Percentiles rank a stretch among this genome's conserved stretches.
phyloP scores from a whole-genome alignment of 2,888 invertebrate species.

The Osmoderma eremita region DNA sequence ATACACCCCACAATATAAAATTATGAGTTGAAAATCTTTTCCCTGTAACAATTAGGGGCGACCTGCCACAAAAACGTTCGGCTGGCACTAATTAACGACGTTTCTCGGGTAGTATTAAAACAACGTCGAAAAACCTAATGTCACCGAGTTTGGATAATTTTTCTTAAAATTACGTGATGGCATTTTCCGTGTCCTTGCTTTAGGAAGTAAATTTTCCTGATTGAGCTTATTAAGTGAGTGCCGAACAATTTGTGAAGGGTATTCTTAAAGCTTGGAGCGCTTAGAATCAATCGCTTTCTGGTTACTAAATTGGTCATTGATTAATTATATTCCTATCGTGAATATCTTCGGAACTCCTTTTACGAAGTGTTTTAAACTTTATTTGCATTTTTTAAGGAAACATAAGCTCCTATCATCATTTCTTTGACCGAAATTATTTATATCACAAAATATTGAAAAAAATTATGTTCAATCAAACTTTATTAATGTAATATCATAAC shows the following conservation, averaged over 20 bases:
- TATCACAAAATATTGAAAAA: too few relatives aligned
- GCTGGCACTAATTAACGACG: slow-evolving; percentile 25
- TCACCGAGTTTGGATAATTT: slow-evolving; percentile 26
- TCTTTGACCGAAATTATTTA: too few relatives aligned
- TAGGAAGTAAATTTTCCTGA: slow-evolving; percentile 7
- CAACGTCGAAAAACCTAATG: slow-evolving; percentile 25
- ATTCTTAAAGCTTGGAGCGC: not conserved
- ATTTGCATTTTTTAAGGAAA: too few relatives aligned
- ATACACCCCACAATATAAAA: slow-evolving; percentile 7
- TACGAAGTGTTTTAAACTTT: too few relatives aligned
- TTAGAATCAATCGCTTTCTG: not conserved
- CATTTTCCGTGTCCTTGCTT: slow-evolving; percentile 16
- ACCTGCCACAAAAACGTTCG: slow-evolving; percentile 25
- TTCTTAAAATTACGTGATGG: slow-evolving; percentile 33
- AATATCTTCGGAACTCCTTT: too few relatives aligned
- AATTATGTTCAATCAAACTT: too few relatives aligned
- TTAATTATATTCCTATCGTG: not conserved
- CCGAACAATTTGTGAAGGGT: slow-evolving; percentile 4
- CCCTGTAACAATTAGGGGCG: slow-evolving; percentile 18
- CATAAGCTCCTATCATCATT: too few relatives aligned
- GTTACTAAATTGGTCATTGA: not conserved
- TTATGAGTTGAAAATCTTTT: slow-evolving; percentile 16
- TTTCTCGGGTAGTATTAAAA: slow-evolving; percentile 31
- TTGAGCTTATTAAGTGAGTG: slow-evolving; percentile 1
- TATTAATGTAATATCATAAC: too few relatives aligned